These are phyloP conservation scores for Aphaenogaster floridana DNA, from an alignment of 1,140 invertebrate species.

Conservation along the genomic window DNA sequence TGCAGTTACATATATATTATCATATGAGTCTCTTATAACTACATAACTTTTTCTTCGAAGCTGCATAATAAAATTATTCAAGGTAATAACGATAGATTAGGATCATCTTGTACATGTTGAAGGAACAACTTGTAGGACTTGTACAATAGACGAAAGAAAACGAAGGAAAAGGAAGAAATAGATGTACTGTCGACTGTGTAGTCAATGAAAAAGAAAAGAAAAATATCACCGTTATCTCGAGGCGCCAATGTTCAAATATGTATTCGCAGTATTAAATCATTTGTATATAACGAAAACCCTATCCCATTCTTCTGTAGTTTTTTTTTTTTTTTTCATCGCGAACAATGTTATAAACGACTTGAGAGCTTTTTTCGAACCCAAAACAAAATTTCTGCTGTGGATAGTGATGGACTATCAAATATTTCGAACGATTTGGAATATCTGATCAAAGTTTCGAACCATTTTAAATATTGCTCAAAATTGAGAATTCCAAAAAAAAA, in stretches of 20 bases:
- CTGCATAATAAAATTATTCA: slow-evolving; percentile 41
- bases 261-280: slow-evolving; percentile 82
- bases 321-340: slow-evolving; percentile 55
- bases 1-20: slow-evolving; percentile 2
- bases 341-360: not conserved
- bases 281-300: slow-evolving; percentile 78
- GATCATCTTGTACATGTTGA: slow-evolving; percentile 36
- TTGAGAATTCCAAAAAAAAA: slow-evolving; percentile 6
- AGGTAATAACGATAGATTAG: slow-evolving; percentile 38
- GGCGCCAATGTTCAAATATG: slow-evolving; percentile 72
- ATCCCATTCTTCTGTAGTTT: slow-evolving; percentile 72
- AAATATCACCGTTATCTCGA: slow-evolving; percentile 47
- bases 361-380: not conserved
- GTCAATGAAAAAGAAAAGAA: slow-evolving; percentile 54
- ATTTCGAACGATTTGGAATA: not conserved
- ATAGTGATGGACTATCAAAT: not conserved
- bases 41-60: slow-evolving; percentile 3
- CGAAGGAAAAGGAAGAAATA: slow-evolving; percentile 47
- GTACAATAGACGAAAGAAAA: slow-evolving; percentile 58
- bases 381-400: not conserved
- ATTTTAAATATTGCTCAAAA: not conserved
- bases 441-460: not conserved
- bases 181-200: slow-evolving; percentile 74
- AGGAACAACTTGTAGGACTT: slow-evolving; percentile 42
- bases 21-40: not conserved